Evolutionary conservation across 2,113 vertebrate species (phyloP), one percentile per base, ranked within the genome.

Genomic region (Poicephalus gulielmi): DNA sequence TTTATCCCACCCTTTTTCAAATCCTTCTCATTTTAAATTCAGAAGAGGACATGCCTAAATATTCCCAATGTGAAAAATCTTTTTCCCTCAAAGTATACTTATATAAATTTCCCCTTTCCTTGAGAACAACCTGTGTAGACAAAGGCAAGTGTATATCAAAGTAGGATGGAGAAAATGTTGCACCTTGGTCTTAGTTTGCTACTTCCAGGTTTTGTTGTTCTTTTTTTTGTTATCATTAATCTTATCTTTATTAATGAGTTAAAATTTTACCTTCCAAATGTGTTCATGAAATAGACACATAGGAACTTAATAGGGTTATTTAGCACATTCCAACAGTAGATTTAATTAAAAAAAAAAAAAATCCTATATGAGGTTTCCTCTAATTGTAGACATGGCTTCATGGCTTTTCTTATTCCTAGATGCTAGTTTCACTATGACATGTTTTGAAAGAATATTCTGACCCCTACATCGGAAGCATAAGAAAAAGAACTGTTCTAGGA

Each of bases 321-420:
- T 92, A 62, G 6, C 6, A 33, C 0, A 0, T 80, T 88, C 15
- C 20, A 57, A 7, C 4, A 2, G 31, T 12, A 35, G 22, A 22
- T 35, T 60, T 57, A 24, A 33, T 71, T 76, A 15, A 5, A 4
- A 0, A 33, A 57, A 89, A 35, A 24, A 69, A 46, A 3, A 3
- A 33, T 31, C 4, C 0, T 49, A 0, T 50, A 11, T 43, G 30
- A 73, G 20, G 2, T 62, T 87, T 82, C 17, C 10, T 49, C 74
- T 37, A 41, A 18, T 41, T 85, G 2, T 60, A 71, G 30, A 52
- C 8, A 18, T 35, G 10, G 3, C 0, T 90, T 73, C 10, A 17
- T 35, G 11, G 2, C 0, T 90, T 73, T 85, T 83, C 27, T 25
- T 28, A 11, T 27, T 90, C 92, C 71, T 41, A 68, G 41, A 46